Evolutionary conservation across 2,797 vertebrate species (phyloP), one percentile per base, ranked within the genome.

Genomic region (Notoglanidium macrostoma): DNA sequence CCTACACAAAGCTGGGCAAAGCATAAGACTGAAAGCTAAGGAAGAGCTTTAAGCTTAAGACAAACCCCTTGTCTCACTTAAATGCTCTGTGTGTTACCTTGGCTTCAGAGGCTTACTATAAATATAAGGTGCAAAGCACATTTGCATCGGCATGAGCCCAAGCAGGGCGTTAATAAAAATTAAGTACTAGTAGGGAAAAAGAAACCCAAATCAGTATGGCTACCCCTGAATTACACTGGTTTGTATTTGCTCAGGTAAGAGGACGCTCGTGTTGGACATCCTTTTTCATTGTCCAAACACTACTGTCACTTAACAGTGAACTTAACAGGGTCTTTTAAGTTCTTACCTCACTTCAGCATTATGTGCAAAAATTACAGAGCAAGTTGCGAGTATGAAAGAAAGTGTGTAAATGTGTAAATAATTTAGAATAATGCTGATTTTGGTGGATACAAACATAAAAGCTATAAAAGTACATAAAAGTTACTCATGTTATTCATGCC

Each of bases 1-100:
- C 96, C 49, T 99, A 99, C 95, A 98, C 98, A 97, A 98, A 99
- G 94, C 95, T 96, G 0, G 97, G 97, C 89, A 98, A 99, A 90
- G 95, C 97, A 87, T 98, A 96, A 99, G 87, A 19, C 29, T 6
- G 57, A 17, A 86, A 3, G 76, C 65, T 88, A 88, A 46, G 26
- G 14, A 23, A 14, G 46, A 54, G 82, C 17, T 70, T 23, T 17
- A 46, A 59, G 61, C 61, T 49, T 3, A 54, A 68, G 19, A 46
- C 61, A 21, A 68, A 70, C 23, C 15, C 10, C 9, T 81, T 57
- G 29, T 83, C 59, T 89, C 68, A 26, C 11, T 44, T 84, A 77
- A 79, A 79, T 35, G 81, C 63, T 68, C 46, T 49, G 51, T 65
- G 77, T 72, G 19, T 35, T 23, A 26, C n/a, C 84, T 84, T 44